Conservation (phyloP, 1,140 invertebrate genomes). For the Cotesia vestalis region DNA sequence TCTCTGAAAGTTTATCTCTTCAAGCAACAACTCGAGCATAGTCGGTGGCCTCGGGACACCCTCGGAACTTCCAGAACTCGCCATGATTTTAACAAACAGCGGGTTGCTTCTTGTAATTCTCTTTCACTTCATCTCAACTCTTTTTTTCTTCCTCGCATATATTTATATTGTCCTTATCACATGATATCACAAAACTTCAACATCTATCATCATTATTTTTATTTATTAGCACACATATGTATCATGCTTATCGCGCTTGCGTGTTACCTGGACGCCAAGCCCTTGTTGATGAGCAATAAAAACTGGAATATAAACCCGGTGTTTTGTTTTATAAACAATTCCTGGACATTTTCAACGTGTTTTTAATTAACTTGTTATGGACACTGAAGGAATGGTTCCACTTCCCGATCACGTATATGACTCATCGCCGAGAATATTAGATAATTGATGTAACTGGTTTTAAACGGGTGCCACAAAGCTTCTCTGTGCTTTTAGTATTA, state of each 20-base stretch:
- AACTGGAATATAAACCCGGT: not conserved
- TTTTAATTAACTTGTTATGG: no score
- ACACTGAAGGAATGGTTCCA: no score
- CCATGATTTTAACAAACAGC: conserved; percentile 44
- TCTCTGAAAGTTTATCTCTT: conserved; percentile 90
- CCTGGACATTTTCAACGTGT: no score
- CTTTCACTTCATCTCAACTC: conserved; percentile 16
- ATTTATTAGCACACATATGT: not conserved
- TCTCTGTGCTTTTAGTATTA: no score
- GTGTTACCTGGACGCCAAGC: not conserved
- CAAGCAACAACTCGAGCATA: conserved; percentile 83
- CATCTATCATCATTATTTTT: not conserved
- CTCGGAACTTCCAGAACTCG: conserved; percentile 58
- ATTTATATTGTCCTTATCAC: not conserved
- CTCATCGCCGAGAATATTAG: no score
- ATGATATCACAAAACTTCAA: not conserved
- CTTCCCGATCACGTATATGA: no score
- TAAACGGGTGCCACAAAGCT: no score
- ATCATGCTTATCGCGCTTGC: not conserved
- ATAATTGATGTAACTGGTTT: no score
- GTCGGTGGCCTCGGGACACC: conserved; percentile 73
- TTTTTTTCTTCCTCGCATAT: not conserved
- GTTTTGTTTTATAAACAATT: not conserved
- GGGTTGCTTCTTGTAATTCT: not conserved
- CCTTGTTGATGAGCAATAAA: not conserved